These are phyloP conservation scores for Plusia festucae DNA, from an alignment of 2,888 invertebrate species.

Conservation along the genomic window DNA sequence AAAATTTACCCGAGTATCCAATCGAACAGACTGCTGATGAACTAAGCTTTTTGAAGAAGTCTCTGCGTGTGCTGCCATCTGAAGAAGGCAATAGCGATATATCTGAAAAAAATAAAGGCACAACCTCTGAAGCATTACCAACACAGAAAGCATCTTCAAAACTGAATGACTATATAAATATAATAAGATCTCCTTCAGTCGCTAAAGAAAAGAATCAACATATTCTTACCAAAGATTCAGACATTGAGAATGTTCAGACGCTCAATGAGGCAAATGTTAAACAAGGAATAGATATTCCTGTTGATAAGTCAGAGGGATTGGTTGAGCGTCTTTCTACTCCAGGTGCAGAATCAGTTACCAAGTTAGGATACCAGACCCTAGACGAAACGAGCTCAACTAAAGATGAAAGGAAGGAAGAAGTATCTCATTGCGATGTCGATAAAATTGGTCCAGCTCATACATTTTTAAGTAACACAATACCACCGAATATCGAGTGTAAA, in stretches of 20 bases:
- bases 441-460: not conserved
- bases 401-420: too few species aligned
- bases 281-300: not conserved
- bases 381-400: too few species aligned
- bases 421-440: not conserved
- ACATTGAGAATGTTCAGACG: not conserved
- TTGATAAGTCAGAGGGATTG: not conserved
- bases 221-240: not conserved
- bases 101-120: not conserved
- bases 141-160: not conserved
- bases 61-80: not conserved
- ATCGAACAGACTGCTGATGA: too few species aligned
- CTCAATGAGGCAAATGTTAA: not conserved
- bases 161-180: constrained; percentile 16
- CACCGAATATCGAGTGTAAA: too few species aligned
- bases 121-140: not conserved
- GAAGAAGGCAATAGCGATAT: constrained; percentile 9
- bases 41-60: not conserved
- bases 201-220: not conserved
- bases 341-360: too few species aligned
- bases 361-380: not conserved
- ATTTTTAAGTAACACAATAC: not conserved
- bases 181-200: not conserved
- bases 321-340: too few species aligned
- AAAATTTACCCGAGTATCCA: not conserved